Base-by-base conservation (phyloP, 2,888 invertebrate species). In the Drosophila eohydei region DNA sequence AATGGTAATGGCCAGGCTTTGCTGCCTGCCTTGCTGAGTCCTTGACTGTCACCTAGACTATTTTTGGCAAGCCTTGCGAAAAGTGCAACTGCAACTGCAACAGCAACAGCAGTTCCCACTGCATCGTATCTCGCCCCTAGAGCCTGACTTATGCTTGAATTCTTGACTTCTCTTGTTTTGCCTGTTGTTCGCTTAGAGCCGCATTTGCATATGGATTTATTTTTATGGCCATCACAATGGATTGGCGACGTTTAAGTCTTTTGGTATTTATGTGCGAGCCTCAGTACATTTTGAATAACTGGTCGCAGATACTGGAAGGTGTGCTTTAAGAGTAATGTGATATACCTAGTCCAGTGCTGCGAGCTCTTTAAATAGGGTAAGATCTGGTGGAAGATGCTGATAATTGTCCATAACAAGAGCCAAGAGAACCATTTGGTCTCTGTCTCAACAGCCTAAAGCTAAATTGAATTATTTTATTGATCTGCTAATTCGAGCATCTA, bases 131-230 rank as follows among this genome's bases (percentile, higher is more conserved):
- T 63, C 21, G 26, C 21, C 26, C 7, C 54, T 68, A 78, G 58
- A 57, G 46, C 63, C 61, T 63, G 64, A 81, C 78, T 60, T 68
- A 68, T 65, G 56, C 55, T 55, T 30, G 51, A 38, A 54, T 60
- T 57, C 62, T 44, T 65, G 66, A 40, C 46, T 55, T 66, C 14
- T 41, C 59, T 61, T 55, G 62, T 60, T 68, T 55, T 64, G 56
- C 78, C 65, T 76, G 83, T 82, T 82, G 83, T 82, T 82, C 58
- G 52, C 54, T 60, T 62, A 50, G 66, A 63, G 63, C 54, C 75
- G 55, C 71, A 86, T 86, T 86, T 86, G 90, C 86, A 86, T 86
- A 90, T 83, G 68, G 89, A 86, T 86, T 86, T 90, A 86, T 90
- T 86, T 86, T 90, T 86, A 86, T 89, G 67, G 72, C 64, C 66